These are phyloP conservation scores for Psix sp. DNA, from an alignment of 1,140 invertebrate genomes.

Conservation along the genomic window DNA sequence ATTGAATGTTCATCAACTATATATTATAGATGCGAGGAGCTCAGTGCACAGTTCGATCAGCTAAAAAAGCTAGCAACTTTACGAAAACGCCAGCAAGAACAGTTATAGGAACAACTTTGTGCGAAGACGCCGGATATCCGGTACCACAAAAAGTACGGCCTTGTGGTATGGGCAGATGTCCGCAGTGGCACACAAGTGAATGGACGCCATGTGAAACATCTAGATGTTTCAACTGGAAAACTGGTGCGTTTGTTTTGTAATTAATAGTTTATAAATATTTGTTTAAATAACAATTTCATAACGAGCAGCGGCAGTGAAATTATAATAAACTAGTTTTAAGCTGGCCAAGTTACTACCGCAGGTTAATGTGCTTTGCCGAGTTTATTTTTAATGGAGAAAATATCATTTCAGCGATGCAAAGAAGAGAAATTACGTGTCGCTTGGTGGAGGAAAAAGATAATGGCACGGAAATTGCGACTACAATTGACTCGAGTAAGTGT, in stretches of 20 bases:
- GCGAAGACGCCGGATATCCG: constrained; percentile 83
- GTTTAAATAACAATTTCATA: no score
- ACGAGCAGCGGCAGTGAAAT: no score
- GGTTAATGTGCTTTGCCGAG: neutral
- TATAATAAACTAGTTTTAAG: no score
- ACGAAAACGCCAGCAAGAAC: constrained; percentile 67
- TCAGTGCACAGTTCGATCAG: constrained; percentile 81
- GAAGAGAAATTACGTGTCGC: constrained; percentile 84
- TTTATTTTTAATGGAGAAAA: neutral
- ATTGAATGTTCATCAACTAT: no score
- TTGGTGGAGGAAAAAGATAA: constrained; percentile 63
- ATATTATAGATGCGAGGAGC: constrained; percentile 84
- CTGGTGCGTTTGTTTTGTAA: constrained; percentile 74
- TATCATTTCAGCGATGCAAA: constrained; percentile 81
- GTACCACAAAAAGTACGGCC: constrained; percentile 82
- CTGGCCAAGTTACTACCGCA: no score
- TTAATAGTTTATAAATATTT: neutral
- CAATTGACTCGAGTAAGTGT: constrained; percentile 80
- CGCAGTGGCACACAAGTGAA: constrained; percentile 83
- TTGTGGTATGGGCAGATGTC: constrained; percentile 84
- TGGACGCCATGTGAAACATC: constrained; percentile 85
- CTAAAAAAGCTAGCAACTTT: constrained; percentile 57
- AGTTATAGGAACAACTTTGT: constrained; percentile 81
- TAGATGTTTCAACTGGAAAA: constrained; percentile 86
- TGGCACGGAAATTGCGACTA: constrained; percentile 80